A percentile compares a stretch with the other conserved stretches of the same genome.
These are phyloP conservation scores for Pseudocheirus occidentalis DNA, from an alignment of 2,797 vertebrate species.

Conservation along the genomic window DNA sequence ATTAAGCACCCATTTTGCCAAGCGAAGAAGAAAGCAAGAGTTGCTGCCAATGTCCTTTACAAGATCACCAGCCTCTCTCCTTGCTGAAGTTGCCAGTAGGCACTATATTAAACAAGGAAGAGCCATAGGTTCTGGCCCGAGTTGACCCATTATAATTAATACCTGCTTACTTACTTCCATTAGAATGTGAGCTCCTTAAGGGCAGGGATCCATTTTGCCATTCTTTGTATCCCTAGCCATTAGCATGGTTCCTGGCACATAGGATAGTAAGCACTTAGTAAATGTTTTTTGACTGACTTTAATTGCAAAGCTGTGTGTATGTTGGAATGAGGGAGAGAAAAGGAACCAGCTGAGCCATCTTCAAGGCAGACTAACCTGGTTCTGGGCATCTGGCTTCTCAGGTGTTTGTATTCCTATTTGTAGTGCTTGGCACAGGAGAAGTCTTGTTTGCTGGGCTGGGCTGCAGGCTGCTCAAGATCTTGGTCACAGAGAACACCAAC, in stretches of 20 bases:
- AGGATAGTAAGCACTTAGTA: neutral
- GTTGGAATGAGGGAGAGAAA: neutral
- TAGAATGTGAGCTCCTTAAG: neutral
- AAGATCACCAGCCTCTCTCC: neutral
- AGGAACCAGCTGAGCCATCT: neutral
- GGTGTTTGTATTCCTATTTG: neutral
- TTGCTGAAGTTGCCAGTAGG: neutral
- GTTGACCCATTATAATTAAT: neutral
- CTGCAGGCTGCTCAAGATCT: neutral
- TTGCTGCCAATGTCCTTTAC: neutral
- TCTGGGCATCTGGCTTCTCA: neutral
- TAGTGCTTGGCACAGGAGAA: neutral
- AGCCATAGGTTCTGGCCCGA: neutral
- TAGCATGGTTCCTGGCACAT: neutral
- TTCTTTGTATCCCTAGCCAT: neutral
- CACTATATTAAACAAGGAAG: neutral
- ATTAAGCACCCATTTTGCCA: neutral
- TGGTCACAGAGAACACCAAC: neutral
- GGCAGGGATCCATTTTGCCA: neutral
- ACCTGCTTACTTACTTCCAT: neutral
- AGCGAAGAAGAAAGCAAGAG: neutral
- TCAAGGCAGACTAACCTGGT: neutral
- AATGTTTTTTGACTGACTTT: neutral
- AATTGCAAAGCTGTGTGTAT: neutral
- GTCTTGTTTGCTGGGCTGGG: neutral